Base-by-base conservation (phyloP, 2,888 invertebrate species). In the Lydus trimaculatus region DNA sequence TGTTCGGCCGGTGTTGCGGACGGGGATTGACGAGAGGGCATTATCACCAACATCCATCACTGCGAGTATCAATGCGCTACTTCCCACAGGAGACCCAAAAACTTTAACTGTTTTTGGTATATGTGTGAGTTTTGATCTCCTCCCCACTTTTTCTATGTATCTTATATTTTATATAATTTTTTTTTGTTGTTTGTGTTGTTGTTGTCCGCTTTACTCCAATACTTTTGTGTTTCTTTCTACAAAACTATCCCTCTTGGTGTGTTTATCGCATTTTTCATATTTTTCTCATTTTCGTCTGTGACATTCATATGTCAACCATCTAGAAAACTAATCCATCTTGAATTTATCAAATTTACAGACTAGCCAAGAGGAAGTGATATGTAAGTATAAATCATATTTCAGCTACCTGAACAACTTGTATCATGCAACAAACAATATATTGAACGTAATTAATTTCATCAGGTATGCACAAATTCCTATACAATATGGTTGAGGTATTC, bases 1-100 rank as follows among this genome's bases (percentile, higher is more conserved):
- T 87, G 87, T 87, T 87, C 86, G 88, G 87, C 85, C 84, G 84
- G 85, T 86, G 86, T 83, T 84, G 84, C 84, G 84, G 86, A 86
- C 86, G 84, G 84, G 85, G 85, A 87, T 86, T 86, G 86, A 87
- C 86, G 86, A 86, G 84, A 84, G 83, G 84, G 84, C 85, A 87
- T 87, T 87, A 87, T 87, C 87, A 84, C 86, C 81, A 77, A 79
- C 84, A 87, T 87, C 85, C 85, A 86, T 87, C 87, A 86, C 83
- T 76, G 81, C 83, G 82, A 84, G 85, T 85, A 85, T 85, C 85
- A 85, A 85, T 85, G 85, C 84, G 81, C 79, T 77, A 79, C 84
- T 84, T 84, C 84, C 85, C 85, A 84, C 84, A 84, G 84, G 84
- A 84, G 81, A 80, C 80, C 84, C 83, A 82, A 84, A 84, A 84